Evolutionary conservation across 2,113 vertebrate genomes (phyloP).

Genomic region (Felis catus): DNA sequence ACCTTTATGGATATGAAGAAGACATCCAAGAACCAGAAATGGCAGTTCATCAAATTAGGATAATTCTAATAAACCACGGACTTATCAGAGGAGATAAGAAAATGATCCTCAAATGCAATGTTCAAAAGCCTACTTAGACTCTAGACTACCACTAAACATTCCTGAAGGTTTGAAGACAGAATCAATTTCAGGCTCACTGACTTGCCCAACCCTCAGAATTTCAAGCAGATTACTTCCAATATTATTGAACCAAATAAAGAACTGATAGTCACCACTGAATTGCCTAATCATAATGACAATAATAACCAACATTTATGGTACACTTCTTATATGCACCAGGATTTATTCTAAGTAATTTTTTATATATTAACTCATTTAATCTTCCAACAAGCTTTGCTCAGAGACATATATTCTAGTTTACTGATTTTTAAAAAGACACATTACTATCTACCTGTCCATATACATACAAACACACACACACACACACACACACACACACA

Average conservation of each 20-base stretch:
- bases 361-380: not conserved
- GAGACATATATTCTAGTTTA: not conserved
- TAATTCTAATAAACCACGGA: slow-evolving; percentile 8
- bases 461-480: no score
- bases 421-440: not conserved
- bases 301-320: not conserved
- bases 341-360: slow-evolving; percentile 29
- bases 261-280: not conserved
- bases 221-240: not conserved
- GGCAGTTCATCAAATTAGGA: slow-evolving; percentile 19
- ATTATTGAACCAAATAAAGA: not conserved
- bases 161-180: not conserved
- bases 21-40: slow-evolving; percentile 12
- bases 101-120: not conserved
- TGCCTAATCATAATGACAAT: slow-evolving; percentile 2
- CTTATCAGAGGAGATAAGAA: slow-evolving; percentile 35
- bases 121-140: slow-evolving; percentile 14
- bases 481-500: no score
- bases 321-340: not conserved
- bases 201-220: not conserved
- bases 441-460: not conserved
- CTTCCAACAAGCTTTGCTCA: not conserved
- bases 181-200: not conserved
- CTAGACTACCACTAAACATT: not conserved
- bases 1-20: not conserved